Conservation (phyloP, 2,113 vertebrate species). For the Rhagologus leucostigma region DNA sequence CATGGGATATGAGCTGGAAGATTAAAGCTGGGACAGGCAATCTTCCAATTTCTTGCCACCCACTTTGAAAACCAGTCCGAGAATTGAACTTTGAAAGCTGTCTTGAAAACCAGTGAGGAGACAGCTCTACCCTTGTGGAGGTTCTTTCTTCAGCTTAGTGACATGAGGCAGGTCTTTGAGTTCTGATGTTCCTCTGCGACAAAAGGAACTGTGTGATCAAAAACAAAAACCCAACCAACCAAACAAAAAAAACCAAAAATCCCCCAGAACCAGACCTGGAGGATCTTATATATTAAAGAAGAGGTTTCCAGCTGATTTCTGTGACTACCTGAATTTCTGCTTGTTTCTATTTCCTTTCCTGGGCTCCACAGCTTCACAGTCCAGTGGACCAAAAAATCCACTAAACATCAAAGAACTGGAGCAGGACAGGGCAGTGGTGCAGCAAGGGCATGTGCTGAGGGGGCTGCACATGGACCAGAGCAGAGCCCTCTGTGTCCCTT, state of each 20-base stretch:
- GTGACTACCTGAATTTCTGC: background rate
- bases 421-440: background rate
- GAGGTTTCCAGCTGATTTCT: background rate
- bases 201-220: background rate
- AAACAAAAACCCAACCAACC: background rate
- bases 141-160: background rate
- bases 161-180: background rate
- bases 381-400: background rate
- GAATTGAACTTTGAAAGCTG: background rate
- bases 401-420: background rate
- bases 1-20: background rate
- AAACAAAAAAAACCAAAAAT: rapidly evolving
- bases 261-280: rapidly evolving
- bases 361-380: rapidly evolving
- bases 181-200: background rate
- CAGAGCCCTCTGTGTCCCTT: background rate
- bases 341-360: background rate
- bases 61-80: background rate
- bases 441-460: background rate
- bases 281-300: background rate
- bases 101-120: background rate
- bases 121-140: background rate
- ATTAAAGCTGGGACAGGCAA: background rate
- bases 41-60: background rate
- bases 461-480: background rate